Evolutionary conservation across 35 echinoderm and acorn worm species (phyloP).

Genomic region (Nesometra sesokonis): DNA sequence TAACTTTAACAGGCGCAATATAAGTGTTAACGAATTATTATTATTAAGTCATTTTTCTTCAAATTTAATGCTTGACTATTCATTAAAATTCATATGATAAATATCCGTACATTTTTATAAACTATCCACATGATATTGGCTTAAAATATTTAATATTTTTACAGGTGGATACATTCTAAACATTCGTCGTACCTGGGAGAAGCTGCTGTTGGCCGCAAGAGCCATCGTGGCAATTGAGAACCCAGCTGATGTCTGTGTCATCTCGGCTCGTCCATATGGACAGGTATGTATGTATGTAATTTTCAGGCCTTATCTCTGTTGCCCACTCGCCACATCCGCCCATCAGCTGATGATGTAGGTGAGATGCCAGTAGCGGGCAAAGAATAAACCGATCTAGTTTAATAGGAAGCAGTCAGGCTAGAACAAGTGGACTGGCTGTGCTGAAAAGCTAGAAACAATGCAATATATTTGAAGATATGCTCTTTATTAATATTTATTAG

Average conservation of each 20-base stretch:
- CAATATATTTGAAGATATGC: no score
- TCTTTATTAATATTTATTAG: no score
- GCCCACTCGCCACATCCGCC: background rate
- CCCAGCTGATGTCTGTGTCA: slow-evolving; percentile 93
- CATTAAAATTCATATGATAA: no score
- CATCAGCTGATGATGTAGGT: background rate
- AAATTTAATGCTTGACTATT: no score
- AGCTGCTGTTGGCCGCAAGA: slow-evolving; percentile 82
- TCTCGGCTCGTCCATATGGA: slow-evolving; percentile 89
- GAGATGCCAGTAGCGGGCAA: background rate
- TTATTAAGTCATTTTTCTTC: no score
- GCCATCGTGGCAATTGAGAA: slow-evolving; percentile 81
- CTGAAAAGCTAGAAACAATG: background rate
- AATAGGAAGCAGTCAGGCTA: background rate
- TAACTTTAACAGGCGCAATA: no score
- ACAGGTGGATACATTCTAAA: slow-evolving; percentile 95
- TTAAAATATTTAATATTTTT: background rate
- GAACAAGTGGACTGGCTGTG: background rate
- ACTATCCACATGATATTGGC: no score
- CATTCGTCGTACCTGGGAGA: slow-evolving; percentile 97
- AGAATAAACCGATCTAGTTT: background rate
- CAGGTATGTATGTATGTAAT: slow-evolving; percentile 41
- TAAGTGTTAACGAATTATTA: no score
- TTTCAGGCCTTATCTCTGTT: background rate
- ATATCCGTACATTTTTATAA: no score